Percentiles rank a stretch among this genome's conserved stretches.
Conservation (phyloP, 2,797 vertebrate genomes). For the Malurus leucopterus region DNA sequence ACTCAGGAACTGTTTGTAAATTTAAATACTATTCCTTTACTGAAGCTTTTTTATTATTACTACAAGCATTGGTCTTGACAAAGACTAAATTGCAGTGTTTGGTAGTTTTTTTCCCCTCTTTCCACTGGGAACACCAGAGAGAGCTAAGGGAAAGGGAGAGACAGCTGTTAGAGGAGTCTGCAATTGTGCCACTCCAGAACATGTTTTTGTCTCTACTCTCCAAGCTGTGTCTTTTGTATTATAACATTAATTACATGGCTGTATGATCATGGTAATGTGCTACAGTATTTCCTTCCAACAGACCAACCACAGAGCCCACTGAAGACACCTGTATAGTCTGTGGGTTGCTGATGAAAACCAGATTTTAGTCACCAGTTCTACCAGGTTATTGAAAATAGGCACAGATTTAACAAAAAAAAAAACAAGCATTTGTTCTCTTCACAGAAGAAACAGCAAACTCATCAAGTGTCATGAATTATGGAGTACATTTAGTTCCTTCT, state of each 20-base stretch:
- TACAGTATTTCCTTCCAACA: neutral
- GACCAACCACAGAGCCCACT: neutral
- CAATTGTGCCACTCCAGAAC: neutral
- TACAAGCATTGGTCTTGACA: neutral
- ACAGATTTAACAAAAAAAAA: neutral
- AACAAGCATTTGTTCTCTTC: neutral
- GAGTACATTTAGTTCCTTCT: neutral
- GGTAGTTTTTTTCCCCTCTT: neutral
- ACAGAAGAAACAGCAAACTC: neutral
- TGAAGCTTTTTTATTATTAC: neutral
- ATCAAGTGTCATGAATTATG: neutral
- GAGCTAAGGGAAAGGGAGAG: neutral
- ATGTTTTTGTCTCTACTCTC: neutral
- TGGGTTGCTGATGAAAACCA: neutral
- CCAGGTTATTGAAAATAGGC: neutral
- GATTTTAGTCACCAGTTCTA: neutral
- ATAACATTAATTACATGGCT: neutral
- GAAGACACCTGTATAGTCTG: neutral
- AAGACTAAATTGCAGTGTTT: neutral
- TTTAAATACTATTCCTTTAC: conserved; percentile 24
- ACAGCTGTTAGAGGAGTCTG: neutral
- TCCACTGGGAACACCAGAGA: neutral
- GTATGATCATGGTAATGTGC: neutral
- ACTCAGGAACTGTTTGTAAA: conserved; percentile 20
- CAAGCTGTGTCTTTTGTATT: neutral